A percentile compares a stretch with the other conserved stretches of the same genome.
Conservation (phyloP, 2,888 invertebrate genomes). For the Cryptops parisi region DNA sequence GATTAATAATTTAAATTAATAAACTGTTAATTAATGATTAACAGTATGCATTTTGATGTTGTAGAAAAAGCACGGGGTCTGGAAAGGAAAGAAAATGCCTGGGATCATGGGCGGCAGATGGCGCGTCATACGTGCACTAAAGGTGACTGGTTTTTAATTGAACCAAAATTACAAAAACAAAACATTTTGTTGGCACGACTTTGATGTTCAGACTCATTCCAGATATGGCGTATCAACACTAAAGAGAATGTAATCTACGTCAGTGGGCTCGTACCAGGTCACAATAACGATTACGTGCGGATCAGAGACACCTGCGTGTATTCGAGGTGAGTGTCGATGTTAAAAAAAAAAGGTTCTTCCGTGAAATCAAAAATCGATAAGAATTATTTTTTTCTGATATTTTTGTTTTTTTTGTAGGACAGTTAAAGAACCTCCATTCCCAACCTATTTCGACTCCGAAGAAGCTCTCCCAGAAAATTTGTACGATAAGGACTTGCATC, state of each 20-base stretch:
- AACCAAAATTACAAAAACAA: background rate
- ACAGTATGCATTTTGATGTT: too few species aligned
- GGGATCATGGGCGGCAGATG: conserved; percentile 83
- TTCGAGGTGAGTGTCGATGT: conserved; percentile 34
- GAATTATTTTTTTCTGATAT: too few species aligned
- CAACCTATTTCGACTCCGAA: conserved; percentile 51
- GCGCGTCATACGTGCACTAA: conserved; percentile 36
- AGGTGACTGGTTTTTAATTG: conserved; percentile 40
- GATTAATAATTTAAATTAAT: too few species aligned
- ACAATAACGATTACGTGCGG: conserved; percentile 58
- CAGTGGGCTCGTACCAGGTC: conserved; percentile 68
- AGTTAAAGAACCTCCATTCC: conserved; percentile 48
- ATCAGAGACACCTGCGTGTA: conserved; percentile 66
- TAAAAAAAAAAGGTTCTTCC: too few species aligned
- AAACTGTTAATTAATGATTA: too few species aligned
- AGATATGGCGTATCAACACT: conserved; percentile 85
- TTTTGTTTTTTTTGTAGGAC: conserved; percentile 19
- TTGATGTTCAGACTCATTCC: conserved; percentile 29
- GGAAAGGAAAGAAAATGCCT: conserved; percentile 92
- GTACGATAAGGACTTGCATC: conserved; percentile 58
- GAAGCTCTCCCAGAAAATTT: conserved; percentile 51
- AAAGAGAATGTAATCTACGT: conserved; percentile 87
- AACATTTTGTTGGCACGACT: background rate
- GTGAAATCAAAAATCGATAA: too few species aligned
- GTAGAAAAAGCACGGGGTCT: too few species aligned